phyloP scores from a whole-genome alignment of 2,888 invertebrate genomes.

The Drosophila koepferae region DNA sequence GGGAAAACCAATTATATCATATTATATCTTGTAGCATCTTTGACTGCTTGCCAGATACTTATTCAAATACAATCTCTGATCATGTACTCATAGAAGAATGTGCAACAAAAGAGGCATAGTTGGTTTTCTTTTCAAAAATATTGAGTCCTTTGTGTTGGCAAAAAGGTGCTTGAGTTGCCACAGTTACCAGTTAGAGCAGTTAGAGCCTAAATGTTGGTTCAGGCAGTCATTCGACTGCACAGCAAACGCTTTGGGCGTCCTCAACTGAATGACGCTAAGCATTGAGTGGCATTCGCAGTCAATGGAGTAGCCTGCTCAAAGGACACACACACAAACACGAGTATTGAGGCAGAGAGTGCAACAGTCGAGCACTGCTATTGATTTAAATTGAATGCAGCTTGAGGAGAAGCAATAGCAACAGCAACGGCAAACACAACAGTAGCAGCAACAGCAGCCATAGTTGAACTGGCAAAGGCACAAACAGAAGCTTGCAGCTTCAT shows the following conservation, averaged over 20 bases:
- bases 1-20: background rate
- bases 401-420: conserved; percentile 24
- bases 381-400: conserved; percentile 71
- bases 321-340: background rate
- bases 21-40: background rate
- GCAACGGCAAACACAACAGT: conserved; percentile 12
- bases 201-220: conserved; percentile 46
- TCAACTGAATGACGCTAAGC: conserved; percentile 57
- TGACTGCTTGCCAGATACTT: too few species aligned
- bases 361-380: conserved; percentile 52
- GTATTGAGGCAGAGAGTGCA: background rate
- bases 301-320: conserved; percentile 54
- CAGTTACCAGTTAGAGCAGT: conserved; percentile 18
- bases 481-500: conserved; percentile 24
- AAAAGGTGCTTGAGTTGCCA: conserved; percentile 20
- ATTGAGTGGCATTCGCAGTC: conserved; percentile 63
- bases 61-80: background rate
- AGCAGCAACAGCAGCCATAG: conserved; percentile 25
- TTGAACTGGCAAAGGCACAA: conserved; percentile 28
- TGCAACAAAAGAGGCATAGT: background rate
- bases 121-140: background rate
- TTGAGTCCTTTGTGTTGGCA: conserved; percentile 16
- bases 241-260: conserved; percentile 65
- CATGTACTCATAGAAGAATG: background rate
- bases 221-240: conserved; percentile 52